Conservation (phyloP, 2,797 vertebrate species). For the Melanogrammus aeglefinus region DNA sequence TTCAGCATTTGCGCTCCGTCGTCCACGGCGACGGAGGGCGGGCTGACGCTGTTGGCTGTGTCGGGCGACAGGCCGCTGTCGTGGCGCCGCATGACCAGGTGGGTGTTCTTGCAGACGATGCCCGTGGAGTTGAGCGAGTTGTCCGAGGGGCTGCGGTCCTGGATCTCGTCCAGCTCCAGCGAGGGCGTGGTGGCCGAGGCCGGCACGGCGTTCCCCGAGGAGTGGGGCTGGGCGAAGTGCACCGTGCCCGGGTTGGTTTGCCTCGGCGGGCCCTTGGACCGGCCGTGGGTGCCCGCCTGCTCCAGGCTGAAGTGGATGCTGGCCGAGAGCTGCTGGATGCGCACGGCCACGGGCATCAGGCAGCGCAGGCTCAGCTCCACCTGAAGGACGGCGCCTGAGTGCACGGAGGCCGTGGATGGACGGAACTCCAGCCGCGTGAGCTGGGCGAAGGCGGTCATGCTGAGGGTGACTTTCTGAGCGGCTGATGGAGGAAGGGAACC, state of each 20-base stretch:
- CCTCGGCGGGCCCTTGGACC: conserved; percentile 75
- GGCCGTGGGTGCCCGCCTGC: conserved; percentile 80
- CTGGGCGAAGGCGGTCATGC: conserved; percentile 85
- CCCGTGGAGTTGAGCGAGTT: conserved; percentile 82
- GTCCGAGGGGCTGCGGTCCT: conserved; percentile 89
- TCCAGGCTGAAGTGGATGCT: conserved; percentile 86
- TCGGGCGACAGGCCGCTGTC: conserved; percentile 80
- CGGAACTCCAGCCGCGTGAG: conserved; percentile 82
- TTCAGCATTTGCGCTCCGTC: conserved; percentile 81
- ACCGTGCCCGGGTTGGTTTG: conserved; percentile 76
- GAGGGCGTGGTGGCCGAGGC: conserved; percentile 41
- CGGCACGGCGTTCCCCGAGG: conserved; percentile 53
- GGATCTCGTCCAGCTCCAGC: conserved; percentile 85
- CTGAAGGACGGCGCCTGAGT: conserved; percentile 83
- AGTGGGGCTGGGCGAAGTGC: conserved; percentile 68
- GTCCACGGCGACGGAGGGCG: conserved; percentile 71
- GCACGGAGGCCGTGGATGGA: conserved; percentile 84
- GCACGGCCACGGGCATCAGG: conserved; percentile 86
- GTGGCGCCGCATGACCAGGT: conserved; percentile 84
- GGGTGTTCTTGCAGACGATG: conserved; percentile 90
- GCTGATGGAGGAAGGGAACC: conserved; percentile 5
- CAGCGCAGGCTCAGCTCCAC: conserved; percentile 84
- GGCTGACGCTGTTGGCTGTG: conserved; percentile 55
- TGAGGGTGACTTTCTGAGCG: conserved; percentile 80
- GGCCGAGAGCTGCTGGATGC: conserved; percentile 81